Base-by-base conservation (phyloP, 2,113 vertebrate genomes). In the Pomatostomus ruficeps region DNA sequence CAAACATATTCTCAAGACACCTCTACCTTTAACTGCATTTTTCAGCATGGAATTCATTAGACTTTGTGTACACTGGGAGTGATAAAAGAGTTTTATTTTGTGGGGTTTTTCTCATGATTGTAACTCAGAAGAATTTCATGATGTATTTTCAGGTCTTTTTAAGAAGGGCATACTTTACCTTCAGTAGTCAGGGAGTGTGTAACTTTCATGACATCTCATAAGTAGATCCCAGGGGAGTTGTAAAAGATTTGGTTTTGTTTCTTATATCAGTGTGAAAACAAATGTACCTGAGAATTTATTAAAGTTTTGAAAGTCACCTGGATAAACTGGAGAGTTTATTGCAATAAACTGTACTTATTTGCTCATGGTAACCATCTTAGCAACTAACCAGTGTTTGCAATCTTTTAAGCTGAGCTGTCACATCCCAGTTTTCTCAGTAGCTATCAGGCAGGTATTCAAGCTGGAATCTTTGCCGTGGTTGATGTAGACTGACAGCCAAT, bases 31-130 rank as follows among this genome's bases (percentile, higher is more conserved):
- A 90, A 86, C 48, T 17, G 52, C 31, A 45, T 78, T 95, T 94
- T 94, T 91, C 68, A 78, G 63, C 23, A 48, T 78, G 62, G 67
- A 90, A 93, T 88, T 95, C 38, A 90, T 95, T 94, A 86, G 46
- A 80, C 33, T 88, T 95, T 83, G 33, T 49, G 57, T 75, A 88
- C 42, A 63, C n/a, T 86, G 52, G 71, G 79, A 93, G 36, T 6
- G 3, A 87, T 87, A 75, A 85, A 83, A 80, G 54, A 73, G 59
- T 93, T 91, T 86, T 84, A 84, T 94, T 95, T 94, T 78, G 77
- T 52, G 38, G 12, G 7, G 0, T 7, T 85, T 94, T 96, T 89
- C 82, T 90, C 67, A 77, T 58, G 59, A 51, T 67, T 71, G 16
- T 80, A 94, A 88, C 68, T 90, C 78, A 58, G 49, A 94, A 91